Conservation (phyloP, 2,797 vertebrate species). For the Pseudopleuronectes americanus region DNA sequence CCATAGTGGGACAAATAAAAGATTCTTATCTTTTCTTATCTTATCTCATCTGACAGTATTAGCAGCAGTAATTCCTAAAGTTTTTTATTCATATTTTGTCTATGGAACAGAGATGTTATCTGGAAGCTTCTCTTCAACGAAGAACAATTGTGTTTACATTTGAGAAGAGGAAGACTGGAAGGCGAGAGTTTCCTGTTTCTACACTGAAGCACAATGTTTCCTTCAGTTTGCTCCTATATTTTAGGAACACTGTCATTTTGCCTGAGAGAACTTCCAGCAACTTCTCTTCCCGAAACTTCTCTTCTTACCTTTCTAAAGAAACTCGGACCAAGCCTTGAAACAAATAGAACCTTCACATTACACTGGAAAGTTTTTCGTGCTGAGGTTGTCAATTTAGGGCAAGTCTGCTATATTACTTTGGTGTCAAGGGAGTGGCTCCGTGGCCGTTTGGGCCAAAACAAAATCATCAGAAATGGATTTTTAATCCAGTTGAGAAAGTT, state of each 20-base stretch:
- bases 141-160: no score
- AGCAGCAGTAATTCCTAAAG: no score
- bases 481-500: constrained; percentile 47
- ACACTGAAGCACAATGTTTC: no score
- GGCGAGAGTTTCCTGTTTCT: no score
- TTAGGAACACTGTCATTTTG: constrained; percentile 2
- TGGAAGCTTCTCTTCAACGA: no score
- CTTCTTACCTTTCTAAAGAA: constrained; percentile 13
- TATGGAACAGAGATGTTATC: no score
- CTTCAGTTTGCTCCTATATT: no score
- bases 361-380: constrained; percentile 17
- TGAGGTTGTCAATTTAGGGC: constrained; percentile 32
- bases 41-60: no score
- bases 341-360: constrained; percentile 20
- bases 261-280: background rate
- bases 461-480: constrained; percentile 45
- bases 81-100: no score
- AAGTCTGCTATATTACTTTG: constrained; percentile 35
- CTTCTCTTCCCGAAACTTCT: background rate
- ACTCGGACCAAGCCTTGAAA: constrained; percentile 7
- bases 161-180: no score
- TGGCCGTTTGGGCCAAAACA: constrained; percentile 27
- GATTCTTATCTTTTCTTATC: no score
- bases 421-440: constrained; percentile 33
- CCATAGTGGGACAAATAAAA: no score